These are phyloP conservation scores for Parasteatoda lunata DNA, from an alignment of 2,888 invertebrate species.

Conservation along the genomic window DNA sequence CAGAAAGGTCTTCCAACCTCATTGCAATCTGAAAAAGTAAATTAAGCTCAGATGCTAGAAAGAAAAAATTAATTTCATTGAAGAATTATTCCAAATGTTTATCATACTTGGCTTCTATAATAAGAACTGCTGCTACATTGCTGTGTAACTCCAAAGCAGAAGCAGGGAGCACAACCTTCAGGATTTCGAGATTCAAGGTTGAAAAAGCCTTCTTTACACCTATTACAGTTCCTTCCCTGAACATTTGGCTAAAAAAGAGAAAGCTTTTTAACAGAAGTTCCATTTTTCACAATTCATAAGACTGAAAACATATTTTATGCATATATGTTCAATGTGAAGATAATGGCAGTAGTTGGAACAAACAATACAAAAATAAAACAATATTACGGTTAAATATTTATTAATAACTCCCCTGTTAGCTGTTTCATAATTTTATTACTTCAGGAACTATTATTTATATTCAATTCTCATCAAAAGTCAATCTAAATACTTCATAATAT, in stretches of 20 bases:
- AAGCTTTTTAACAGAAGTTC: no score
- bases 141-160: conserved; percentile 87
- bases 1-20: conserved; percentile 74
- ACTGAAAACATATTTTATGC: no score
- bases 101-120: conserved; percentile 80
- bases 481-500: no score
- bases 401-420: no score
- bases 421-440: no score
- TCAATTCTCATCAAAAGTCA: no score
- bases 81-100: not conserved
- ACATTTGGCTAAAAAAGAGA: conserved; percentile 80
- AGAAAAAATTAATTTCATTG: not conserved
- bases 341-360: no score
- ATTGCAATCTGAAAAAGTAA: conserved; percentile 78
- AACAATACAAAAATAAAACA: no score
- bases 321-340: no score
- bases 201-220: conserved; percentile 86
- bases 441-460: no score
- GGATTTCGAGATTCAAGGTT: conserved; percentile 82
- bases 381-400: no score
- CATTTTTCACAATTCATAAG: no score
- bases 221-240: conserved; percentile 84
- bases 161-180: conserved; percentile 89
- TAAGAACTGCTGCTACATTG: conserved; percentile 82
- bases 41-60: not conserved